These are phyloP conservation scores for Littorina saxatilis DNA, from an alignment of 1,140 invertebrate species.

Conservation along the genomic window DNA sequence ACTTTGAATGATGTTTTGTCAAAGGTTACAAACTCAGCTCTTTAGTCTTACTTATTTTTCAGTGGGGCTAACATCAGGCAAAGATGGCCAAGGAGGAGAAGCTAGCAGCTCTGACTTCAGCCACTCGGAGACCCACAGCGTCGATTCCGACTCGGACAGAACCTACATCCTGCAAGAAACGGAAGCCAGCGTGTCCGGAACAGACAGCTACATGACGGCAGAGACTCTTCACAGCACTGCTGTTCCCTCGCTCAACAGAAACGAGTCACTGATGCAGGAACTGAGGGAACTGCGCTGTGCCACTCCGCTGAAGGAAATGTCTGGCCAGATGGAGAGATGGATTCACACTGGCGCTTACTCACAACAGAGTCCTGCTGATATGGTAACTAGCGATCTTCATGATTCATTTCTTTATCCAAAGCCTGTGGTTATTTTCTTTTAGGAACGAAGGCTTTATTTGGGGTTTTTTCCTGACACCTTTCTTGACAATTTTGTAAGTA, in stretches of 20 bases:
- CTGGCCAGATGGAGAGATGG: slow-evolving; percentile 12
- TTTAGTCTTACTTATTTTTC: too few relatives aligned
- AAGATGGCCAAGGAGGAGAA: slow-evolving; percentile 14
- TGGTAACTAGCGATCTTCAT: too few relatives aligned
- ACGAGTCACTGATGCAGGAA: slow-evolving; percentile 35
- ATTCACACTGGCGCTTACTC: slow-evolving; percentile 28
- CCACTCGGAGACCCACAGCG: neutral
- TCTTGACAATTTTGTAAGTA: too few relatives aligned
- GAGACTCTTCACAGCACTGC: neutral
- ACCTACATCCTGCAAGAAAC: slow-evolving; percentile 44
- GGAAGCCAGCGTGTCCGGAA: neutral
- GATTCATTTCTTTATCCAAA: too few relatives aligned
- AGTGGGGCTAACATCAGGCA: too few relatives aligned
- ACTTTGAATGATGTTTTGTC: too few relatives aligned
- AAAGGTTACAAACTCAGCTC: too few relatives aligned
- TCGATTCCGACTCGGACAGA: slow-evolving; percentile 42
- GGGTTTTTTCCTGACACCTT: too few relatives aligned
- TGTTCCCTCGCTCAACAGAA: neutral
- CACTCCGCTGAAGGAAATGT: slow-evolving; percentile 40
- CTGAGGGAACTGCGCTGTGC: slow-evolving; percentile 37
- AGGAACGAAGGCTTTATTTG: too few relatives aligned
- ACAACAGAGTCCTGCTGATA: too few relatives aligned
- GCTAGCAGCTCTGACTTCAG: slow-evolving; percentile 35
- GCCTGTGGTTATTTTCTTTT: too few relatives aligned
- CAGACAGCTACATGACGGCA: slow-evolving; percentile 40